Base-by-base conservation (phyloP, 2,113 vertebrate genomes). In the Ginglymostoma cirratum region DNA sequence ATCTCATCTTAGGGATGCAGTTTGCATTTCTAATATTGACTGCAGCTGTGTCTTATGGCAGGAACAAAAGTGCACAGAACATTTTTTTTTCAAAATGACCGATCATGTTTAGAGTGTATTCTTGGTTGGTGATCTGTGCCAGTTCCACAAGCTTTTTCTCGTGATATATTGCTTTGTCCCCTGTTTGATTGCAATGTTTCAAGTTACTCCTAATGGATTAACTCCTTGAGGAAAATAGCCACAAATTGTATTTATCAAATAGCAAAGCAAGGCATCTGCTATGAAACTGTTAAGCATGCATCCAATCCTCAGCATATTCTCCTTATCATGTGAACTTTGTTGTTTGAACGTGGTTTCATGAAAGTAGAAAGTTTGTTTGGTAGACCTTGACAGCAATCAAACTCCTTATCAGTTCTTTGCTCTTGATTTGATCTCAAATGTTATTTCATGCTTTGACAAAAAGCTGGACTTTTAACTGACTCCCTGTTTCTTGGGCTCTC, bases 251-350 rank as follows among this genome's bases (percentile, higher is more conserved):
- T 6, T 85, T 21, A 5, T 10, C 27, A 52, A 66, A 93, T 23
- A 67, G 17, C 61, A 93, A 19, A 66, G 15, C 34, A 17, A 83
- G 0, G 76, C 2, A 5, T 15, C 34, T 15, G 0, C 4, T 23
- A 66, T 21, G 17, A 66, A 93, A 7, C 21, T n/a, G 30, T 61
- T 90, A 19, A 6, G 30, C 5, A 3, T 65, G 65, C 19, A 38
- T 67, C 27, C 52, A 61, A 67, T 38, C 23, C 14, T 65, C 87
- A 90, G 52, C 87, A 61, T 55, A 48, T 61, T 10, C 61, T 55
- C n/a, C 87, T 92, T 92, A 92, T 92, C 89, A 66, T 67, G 69
- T 34, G 69, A 48, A 72, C 94, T 72, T 95, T 72, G 24, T 3
- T 48, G 19, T 17, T 10, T 76, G 94, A 76, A 15, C 69, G 34